Evolutionary conservation across 2,113 vertebrate genomes (phyloP).

Genomic region (Actenoides lindsayi): DNA sequence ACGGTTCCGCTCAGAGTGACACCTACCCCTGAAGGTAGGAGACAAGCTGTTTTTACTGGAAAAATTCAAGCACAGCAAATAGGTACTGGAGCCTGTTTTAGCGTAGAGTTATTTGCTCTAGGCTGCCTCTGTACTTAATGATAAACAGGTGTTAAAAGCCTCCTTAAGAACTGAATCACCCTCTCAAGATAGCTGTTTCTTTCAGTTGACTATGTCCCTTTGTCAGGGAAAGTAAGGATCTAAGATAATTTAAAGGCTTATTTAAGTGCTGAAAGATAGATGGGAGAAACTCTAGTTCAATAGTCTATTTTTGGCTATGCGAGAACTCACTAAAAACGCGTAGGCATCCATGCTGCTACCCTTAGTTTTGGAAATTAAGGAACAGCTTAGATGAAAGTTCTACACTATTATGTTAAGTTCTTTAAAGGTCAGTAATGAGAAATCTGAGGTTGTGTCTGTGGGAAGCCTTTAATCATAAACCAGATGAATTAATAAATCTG

Average conservation of each 20-base stretch:
- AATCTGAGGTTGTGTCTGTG: background rate
- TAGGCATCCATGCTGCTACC: background rate
- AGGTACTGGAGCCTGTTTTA: background rate
- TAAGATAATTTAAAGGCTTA: background rate
- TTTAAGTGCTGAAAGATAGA: background rate
- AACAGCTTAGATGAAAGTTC: background rate
- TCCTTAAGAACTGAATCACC: background rate
- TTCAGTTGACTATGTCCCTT: background rate
- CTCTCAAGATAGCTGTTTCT: background rate
- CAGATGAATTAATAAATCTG: background rate
- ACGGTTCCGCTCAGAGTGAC: background rate
- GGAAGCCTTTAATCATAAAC: background rate
- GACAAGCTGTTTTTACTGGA: background rate
- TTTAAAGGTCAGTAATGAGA: conserved; percentile 6
- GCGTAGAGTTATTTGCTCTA: background rate
- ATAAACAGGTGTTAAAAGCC: conserved; percentile 35
- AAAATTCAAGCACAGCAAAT: background rate
- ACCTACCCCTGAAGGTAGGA: background rate
- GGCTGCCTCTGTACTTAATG: background rate
- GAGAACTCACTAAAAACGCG: background rate
- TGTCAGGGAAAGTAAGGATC: background rate
- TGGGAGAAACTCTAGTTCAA: background rate
- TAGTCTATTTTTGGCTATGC: background rate
- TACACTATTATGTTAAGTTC: background rate
- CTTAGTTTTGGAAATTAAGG: conserved; percentile 1